Evolutionary conservation across 2,888 invertebrate genomes (phyloP), one percentile per base, ranked within the genome.

Genomic region (Eucera pruinosa): DNA sequence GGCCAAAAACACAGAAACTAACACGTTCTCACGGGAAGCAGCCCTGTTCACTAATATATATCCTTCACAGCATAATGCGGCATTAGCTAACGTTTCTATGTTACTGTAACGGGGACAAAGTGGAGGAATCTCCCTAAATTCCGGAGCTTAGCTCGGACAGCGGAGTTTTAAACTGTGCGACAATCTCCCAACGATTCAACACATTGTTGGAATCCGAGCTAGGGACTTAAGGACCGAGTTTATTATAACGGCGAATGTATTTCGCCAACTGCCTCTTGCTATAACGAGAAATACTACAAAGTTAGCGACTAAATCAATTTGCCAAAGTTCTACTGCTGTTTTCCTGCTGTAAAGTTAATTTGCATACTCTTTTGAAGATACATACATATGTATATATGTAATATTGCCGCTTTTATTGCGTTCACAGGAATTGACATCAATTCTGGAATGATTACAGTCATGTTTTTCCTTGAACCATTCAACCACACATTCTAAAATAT

Each of bases 181-280:
- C 50, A 52, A 64, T 64, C 33, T 48, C n/a, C 23, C 41, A 23
- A 20, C 60, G 7, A 52, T 50, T 64, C 39, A 50, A 52, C 62
- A 50, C 62, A 64, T 52, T 27, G 62, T 27, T 64, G 62, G 62
- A 52, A 64, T 64, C 62, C 27, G 1, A 20, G 30, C 36, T 5
- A 4, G 15, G 30, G 23, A 55, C 61, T 73, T 76, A 55, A 47
- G 73, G 48, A 13, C 25, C 36, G 55, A 61, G 55, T 73, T 67
- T 76, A 73, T 76, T 60, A 30, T 58, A 64, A 64, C 39, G 27
- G 5, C 25, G 41, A 64, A 27, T n/a, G 39, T 18, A 50, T 64
- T 27, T 25, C 48, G 20, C 62, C 36, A 41, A 39, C 62, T 62
- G 61, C 9, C 41, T 48, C 61, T 25, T 36, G 48, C 9, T 27